A percentile compares a stretch with the other conserved stretches of the same genome.
These are phyloP conservation scores for Ophthalmotilapia sp. DNA, from an alignment of 2,113 vertebrate species.

Conservation along the genomic window DNA sequence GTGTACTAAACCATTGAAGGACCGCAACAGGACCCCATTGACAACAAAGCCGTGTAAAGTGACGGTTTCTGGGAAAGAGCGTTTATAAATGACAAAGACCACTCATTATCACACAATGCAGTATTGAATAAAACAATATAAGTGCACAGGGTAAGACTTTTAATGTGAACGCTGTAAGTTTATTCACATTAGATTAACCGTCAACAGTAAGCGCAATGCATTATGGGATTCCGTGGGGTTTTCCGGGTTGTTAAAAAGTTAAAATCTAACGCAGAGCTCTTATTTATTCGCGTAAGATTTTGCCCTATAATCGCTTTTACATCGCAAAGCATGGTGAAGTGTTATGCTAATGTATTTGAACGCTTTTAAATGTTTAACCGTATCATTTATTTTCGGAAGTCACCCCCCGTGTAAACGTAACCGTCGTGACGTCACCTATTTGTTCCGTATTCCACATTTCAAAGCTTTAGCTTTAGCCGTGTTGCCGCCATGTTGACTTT, in stretches of 20 bases:
- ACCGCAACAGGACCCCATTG: fast-evolving
- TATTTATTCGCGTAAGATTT: not conserved
- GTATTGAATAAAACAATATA: not conserved
- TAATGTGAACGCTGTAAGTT: not conserved
- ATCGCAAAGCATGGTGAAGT: not conserved
- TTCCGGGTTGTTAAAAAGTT: not conserved
- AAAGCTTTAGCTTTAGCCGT: not conserved
- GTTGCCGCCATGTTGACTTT: not conserved
- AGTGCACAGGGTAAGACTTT: not conserved
- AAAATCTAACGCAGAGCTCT: not conserved
- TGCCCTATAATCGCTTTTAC: not conserved
- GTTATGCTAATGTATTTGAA: not conserved
- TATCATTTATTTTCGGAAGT: not conserved
- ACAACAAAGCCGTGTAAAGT: not conserved
- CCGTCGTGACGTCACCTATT: not conserved
- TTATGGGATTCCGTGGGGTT: not conserved
- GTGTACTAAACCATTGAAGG: fast-evolving
- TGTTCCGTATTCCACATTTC: not conserved
- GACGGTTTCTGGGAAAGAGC: not conserved
- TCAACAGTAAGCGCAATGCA: not conserved
- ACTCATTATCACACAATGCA: not conserved
- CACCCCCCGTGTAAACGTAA: not conserved
- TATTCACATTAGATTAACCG: not conserved
- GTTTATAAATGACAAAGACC: not conserved
- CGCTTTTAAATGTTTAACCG: not conserved